Evolutionary conservation across 2,113 vertebrate species (phyloP), one percentile per base, ranked within the genome.

Genomic region (Podiceps cristatus): DNA sequence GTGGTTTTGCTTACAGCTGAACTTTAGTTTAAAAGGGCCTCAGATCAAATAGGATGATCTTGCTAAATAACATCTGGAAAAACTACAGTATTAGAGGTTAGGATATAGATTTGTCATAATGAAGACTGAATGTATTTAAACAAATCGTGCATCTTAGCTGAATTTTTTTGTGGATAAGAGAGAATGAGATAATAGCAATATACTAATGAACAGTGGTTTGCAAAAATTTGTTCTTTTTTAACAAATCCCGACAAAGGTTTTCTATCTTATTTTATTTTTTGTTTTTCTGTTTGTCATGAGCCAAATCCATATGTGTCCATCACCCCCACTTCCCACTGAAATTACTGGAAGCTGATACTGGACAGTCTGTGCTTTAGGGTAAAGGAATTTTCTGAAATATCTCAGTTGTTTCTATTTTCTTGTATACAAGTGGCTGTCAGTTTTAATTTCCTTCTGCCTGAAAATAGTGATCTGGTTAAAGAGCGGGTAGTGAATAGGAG

Each of bases 271-370:
- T 59, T 40, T 52, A 17, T 2, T 58, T 7, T 37, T 75, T 71
- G 2, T 35, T 81, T 2, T 18, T 59, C 23, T 1, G 0, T 60
- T 72, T 77, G 13, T 78, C 42, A 14, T 0, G 0, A 75, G 20
- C n/a, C 2, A 13, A 28, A 53, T 33, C 40, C 18, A 0, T 56
- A 4, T 5, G 1, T 18, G 9, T 15, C 44, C 18, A 5, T 75
- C 15, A 13, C 8, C 9, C 2, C 5, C 7, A 9, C 13, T 19
- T 67, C 8, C n/a, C 20, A 10, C 33, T 45, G 62, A 49, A 77
- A 45, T 49, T 19, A 3, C 25, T 52, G 56, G 1, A 17, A 42
- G 42, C 42, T 42, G 42, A 8, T 88, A 62, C 53, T 49, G 71
- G 55, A 12, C 31, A 85, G 23, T 28, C 9, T 29, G 42, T 90